Conservation (phyloP, 2,797 vertebrate species). For the Philypnodon macrostomus region DNA sequence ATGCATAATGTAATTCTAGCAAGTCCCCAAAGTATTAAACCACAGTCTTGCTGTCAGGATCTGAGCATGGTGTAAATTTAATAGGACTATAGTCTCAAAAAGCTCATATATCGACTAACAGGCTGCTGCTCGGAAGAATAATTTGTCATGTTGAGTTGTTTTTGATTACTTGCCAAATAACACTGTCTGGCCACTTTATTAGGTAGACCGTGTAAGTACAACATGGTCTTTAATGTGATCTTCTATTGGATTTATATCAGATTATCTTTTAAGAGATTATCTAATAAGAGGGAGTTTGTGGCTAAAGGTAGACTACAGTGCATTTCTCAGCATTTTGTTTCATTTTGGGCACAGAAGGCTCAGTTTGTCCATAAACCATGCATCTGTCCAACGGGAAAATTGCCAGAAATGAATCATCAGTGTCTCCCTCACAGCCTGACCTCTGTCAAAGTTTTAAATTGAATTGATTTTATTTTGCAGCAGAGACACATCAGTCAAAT, state of each 20-base stretch:
- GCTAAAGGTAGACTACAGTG: background rate
- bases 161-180: no score
- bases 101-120: background rate
- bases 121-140: background rate
- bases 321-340: background rate
- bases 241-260: no score
- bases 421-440: background rate
- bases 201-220: no score
- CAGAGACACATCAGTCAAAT: constrained; percentile 1
- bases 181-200: no score
- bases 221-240: no score
- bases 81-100: background rate
- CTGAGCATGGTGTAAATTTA: background rate
- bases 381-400: background rate
- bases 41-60: background rate
- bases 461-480: background rate
- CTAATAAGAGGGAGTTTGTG: background rate
- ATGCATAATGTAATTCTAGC: background rate
- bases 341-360: background rate
- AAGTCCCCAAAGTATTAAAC: background rate
- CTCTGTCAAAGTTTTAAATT: background rate
- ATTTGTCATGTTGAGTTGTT: background rate
- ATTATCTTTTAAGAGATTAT: background rate
- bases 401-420: constrained; percentile 1
- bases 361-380: background rate